These are phyloP conservation scores for Dendrocopos noguchii DNA, from an alignment of 2,113 vertebrate species.

Conservation along the genomic window DNA sequence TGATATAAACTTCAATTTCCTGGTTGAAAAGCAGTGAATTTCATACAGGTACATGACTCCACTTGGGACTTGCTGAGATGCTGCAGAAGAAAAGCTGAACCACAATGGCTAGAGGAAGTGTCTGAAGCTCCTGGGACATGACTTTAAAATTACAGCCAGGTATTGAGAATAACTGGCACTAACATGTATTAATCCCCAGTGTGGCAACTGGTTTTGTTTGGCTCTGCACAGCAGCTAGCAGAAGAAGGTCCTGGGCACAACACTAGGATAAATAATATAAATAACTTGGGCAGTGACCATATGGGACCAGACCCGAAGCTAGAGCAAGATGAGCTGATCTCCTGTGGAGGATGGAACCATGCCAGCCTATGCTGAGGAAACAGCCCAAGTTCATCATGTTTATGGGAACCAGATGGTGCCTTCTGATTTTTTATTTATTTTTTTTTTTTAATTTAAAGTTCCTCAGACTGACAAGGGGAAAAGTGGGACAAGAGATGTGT, in stretches of 20 bases:
- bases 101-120: background rate
- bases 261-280: background rate
- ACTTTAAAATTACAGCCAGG: background rate
- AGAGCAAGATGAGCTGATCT: background rate
- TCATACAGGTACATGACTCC: background rate
- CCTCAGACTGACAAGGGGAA: background rate
- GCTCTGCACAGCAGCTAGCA: background rate
- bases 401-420: background rate
- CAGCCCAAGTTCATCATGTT: background rate
- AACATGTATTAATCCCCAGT: background rate
- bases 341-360: background rate
- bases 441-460: background rate
- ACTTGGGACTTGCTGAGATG: background rate
- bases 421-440: background rate
- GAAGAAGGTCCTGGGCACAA: background rate
- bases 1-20: background rate
- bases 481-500: background rate
- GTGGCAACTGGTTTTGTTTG: background rate
- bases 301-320: background rate
- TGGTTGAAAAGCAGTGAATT: background rate
- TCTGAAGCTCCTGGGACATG: background rate
- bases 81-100: background rate
- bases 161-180: background rate
- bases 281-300: slow-evolving; percentile 5
- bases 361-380: background rate